A percentile compares a stretch with the other conserved stretches of the same genome.
Evolutionary conservation across 2,113 vertebrate genomes (phyloP).

Genomic region (Tachycineta bicolor): DNA sequence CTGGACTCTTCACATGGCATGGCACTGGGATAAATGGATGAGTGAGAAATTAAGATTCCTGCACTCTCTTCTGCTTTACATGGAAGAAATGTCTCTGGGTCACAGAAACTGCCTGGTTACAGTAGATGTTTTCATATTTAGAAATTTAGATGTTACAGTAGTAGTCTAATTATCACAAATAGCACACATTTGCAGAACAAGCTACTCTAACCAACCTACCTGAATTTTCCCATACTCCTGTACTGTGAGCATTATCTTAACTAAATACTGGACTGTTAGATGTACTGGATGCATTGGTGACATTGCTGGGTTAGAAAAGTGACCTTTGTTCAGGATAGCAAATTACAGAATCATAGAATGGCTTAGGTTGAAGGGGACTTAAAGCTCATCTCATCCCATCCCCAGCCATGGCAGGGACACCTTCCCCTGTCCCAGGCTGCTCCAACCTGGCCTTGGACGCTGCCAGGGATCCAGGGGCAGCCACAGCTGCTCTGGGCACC

Average conservation of each 20-base stretch:
- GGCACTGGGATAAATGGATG: background rate
- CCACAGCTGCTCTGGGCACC: background rate
- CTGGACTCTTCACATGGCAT: background rate
- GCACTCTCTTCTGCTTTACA: background rate
- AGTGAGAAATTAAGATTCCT: background rate
- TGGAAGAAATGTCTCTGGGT: background rate
- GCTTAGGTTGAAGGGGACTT: too few relatives aligned
- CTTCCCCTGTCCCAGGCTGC: background rate
- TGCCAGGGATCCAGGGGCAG: background rate
- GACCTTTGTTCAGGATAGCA: background rate
- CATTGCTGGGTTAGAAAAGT: background rate
- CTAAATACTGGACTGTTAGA: background rate
- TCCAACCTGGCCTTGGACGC: background rate
- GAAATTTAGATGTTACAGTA: background rate
- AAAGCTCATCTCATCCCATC: rapidly evolving
- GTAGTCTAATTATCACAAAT: background rate
- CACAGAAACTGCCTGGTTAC: background rate
- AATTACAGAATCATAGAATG: background rate
- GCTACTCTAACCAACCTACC: background rate
- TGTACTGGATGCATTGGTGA: background rate
- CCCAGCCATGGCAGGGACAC: background rate
- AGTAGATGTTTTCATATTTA: background rate
- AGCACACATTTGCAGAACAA: background rate
- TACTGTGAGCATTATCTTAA: background rate
- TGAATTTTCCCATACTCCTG: background rate